These are phyloP conservation scores for Leptodactylus fuscus DNA, from an alignment of 2,113 vertebrate species.

Conservation along the genomic window DNA sequence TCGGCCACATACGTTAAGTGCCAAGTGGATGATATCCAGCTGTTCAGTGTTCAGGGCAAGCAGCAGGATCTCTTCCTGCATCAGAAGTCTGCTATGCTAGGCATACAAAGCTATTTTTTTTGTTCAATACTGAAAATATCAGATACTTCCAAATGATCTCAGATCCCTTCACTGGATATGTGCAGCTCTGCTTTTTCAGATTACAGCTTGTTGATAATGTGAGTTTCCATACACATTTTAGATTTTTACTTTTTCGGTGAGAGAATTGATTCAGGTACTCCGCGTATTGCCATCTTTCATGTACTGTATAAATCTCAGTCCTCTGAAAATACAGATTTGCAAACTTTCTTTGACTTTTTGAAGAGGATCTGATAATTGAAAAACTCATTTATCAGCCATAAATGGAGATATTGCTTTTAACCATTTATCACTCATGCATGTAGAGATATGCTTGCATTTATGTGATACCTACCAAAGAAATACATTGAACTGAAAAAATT, in stretches of 20 bases:
- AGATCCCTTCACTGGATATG: not conserved
- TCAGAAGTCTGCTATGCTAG: not conserved
- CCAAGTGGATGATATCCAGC: conserved; percentile 23
- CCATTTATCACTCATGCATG: no score
- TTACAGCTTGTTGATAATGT: not conserved
- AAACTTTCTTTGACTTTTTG: no score
- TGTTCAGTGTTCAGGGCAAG: conserved; percentile 24
- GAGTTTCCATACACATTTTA: not conserved
- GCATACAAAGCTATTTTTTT: conserved; percentile 10
- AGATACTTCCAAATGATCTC: not conserved
- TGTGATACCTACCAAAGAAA: no score
- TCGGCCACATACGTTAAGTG: conserved; percentile 24
- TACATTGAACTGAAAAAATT: no score
- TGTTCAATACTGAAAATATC: not conserved
- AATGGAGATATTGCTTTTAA: no score
- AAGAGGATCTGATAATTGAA: not conserved
- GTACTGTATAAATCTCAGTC: not conserved
- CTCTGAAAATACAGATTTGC: not conserved
- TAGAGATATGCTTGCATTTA: no score
- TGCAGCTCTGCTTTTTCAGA: not conserved
- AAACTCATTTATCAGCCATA: no score
- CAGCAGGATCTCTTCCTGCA: conserved; percentile 21
- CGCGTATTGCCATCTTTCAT: not conserved
- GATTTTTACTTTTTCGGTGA: not conserved
- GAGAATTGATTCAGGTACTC: not conserved